A percentile compares a stretch with the other conserved stretches of the same genome.
Conservation (phyloP, 2,888 invertebrate genomes). For the Caenorhabditis sp. region DNA sequence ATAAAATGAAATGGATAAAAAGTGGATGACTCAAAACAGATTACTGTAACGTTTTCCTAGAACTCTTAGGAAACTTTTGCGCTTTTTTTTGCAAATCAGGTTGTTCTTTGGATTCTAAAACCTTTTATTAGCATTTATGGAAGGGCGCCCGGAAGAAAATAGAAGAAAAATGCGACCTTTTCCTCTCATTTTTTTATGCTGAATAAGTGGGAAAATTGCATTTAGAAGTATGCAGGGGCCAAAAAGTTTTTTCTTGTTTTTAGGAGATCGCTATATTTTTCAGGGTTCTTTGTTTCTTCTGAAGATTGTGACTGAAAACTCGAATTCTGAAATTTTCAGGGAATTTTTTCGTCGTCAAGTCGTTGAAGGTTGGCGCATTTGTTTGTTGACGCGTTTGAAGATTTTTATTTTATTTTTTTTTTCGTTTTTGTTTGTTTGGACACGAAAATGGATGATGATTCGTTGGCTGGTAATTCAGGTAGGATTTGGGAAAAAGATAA, state of each 20-base stretch:
- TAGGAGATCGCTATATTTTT: not conserved
- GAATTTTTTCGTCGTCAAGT: too few relatives aligned
- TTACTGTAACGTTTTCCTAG: too few relatives aligned
- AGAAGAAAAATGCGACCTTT: not conserved
- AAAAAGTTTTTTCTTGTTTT: not conserved
- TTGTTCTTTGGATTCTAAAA: too few relatives aligned
- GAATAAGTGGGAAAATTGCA: not conserved
- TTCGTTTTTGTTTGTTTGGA: not conserved
- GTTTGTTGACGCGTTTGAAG: not conserved
- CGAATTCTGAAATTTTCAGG: too few relatives aligned
- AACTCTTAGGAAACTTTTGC: too few relatives aligned
- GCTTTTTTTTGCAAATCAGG: too few relatives aligned
- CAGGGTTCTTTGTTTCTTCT: too few relatives aligned
- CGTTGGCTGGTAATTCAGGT: not conserved
- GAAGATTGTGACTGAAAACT: too few relatives aligned
- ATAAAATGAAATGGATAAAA: too few relatives aligned
- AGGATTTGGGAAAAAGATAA: not conserved
- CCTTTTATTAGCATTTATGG: too few relatives aligned
- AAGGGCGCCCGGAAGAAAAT: not conserved
- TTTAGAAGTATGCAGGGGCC: not conserved
- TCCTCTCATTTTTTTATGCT: not conserved
- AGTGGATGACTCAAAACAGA: too few relatives aligned
- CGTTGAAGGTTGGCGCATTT: too few relatives aligned
- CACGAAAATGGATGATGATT: conserved; percentile 7
- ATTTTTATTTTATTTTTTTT: not conserved